Conservation (phyloP, 1,140 invertebrate genomes). For the Achroia grisella region DNA sequence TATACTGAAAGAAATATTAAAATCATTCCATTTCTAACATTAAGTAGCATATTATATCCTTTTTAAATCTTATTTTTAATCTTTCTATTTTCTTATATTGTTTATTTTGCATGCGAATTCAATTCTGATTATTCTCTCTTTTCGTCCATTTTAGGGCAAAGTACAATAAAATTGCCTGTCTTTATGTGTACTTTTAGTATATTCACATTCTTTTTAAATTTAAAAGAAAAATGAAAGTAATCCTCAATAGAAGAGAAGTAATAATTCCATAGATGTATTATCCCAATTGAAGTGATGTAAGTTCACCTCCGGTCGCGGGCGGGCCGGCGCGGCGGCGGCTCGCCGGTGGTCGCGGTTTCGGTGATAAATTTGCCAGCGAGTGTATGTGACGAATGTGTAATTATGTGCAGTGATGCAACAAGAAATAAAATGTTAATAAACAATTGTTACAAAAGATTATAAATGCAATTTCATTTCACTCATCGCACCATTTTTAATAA, state of each 20-base stretch:
- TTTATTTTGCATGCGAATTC: constrained; percentile 57
- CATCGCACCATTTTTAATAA: constrained; percentile 6
- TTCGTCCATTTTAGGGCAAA: constrained; percentile 32
- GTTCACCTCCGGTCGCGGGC: constrained; percentile 14
- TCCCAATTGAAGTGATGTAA: constrained; percentile 55
- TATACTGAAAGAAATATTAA: constrained; percentile 65
- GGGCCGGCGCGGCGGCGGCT: not conserved
- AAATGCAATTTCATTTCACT: constrained; percentile 44
- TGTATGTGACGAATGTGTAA: constrained; percentile 64
- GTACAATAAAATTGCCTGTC: constrained; percentile 35
- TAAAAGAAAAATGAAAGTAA: constrained; percentile 71
- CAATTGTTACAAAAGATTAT: constrained; percentile 73
- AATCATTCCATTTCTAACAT: constrained; percentile 68
- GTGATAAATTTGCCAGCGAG: constrained; percentile 57
- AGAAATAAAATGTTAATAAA: constrained; percentile 73
- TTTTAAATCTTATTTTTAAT: constrained; percentile 39
- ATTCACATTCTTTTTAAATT: constrained; percentile 55
- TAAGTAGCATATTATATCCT: constrained; percentile 37
- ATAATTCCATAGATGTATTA: constrained; percentile 65
- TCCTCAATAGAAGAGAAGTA: constrained; percentile 32
- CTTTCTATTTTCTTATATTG: constrained; percentile 50
- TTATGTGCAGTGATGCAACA: constrained; percentile 61
- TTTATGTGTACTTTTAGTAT: constrained; percentile 55
- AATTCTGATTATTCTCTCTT: constrained; percentile 29
- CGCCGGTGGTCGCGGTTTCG: constrained; percentile 19